phyloP scores from a whole-genome alignment of 1,140 invertebrate species.

The Drosophila sucinea region DNA sequence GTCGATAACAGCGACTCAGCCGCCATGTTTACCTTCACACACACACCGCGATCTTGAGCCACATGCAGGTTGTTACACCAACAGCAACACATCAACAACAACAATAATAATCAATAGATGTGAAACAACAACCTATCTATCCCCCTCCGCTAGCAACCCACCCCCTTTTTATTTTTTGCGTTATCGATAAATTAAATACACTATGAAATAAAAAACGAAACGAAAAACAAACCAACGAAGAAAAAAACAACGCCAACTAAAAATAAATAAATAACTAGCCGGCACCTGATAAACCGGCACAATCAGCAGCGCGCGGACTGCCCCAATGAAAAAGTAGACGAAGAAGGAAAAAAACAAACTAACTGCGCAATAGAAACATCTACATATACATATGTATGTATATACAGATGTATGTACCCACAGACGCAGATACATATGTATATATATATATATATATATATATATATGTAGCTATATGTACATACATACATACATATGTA shows the following conservation, averaged over 20 bases:
- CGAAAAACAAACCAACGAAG: slow-evolving; percentile 17
- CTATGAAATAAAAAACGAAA: slow-evolving; percentile 16
- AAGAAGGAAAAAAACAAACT: slow-evolving; percentile 38
- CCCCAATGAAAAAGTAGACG: slow-evolving; percentile 47
- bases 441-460: slow-evolving; percentile 29
- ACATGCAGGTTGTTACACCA: slow-evolving; percentile 82
- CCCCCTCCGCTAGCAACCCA: neutral
- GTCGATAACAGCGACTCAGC: slow-evolving; percentile 58
- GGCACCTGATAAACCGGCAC: slow-evolving; percentile 76
- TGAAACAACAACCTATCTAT: neutral
- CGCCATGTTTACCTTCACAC: slow-evolving; percentile 58
- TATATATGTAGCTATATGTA: slow-evolving; percentile 6
- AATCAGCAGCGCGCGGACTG: slow-evolving; percentile 27
- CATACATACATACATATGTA: neutral
- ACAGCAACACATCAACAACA: slow-evolving; percentile 28
- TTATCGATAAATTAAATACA: slow-evolving; percentile 16
- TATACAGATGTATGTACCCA: slow-evolving; percentile 5
- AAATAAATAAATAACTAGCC: slow-evolving; percentile 51
- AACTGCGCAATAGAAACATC: slow-evolving; percentile 72
- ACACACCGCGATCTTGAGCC: slow-evolving; percentile 74
- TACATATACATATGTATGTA: neutral
- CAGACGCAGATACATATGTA: slow-evolving; percentile 20
- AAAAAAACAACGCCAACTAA: slow-evolving; percentile 14
- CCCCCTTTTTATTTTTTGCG: neutral
- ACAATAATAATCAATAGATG: slow-evolving; percentile 37